Base-by-base conservation (phyloP, 2,888 invertebrate genomes). In the Byasa hedistus region DNA sequence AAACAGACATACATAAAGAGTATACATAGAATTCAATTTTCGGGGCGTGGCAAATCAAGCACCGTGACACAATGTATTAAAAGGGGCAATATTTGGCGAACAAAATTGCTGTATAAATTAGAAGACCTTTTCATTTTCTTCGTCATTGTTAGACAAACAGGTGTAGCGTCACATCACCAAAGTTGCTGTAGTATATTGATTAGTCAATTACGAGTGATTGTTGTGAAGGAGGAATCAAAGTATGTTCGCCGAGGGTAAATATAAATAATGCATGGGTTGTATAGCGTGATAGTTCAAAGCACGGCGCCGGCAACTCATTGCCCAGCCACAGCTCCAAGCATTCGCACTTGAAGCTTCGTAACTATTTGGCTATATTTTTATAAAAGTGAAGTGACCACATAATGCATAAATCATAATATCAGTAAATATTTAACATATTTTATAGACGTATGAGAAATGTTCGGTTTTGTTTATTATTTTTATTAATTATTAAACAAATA, bases 211-310 rank as follows among this genome's bases (percentile, higher is more conserved):
- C 87, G 80, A 80, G 83, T 83, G 79, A 75, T 83, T 79, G 81
- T 84, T 80, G 82, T 84, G 84, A 84, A 88, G 83, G 83, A 88
- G 85, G 87, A 89, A 82, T 82, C 86, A 90, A 91, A 91, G 91
- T 91, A 91, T 90, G 91, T 91, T 90, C 89, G 87, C 84, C 82
- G 90, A 85, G 90, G 90, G 91, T 90, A 91, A 91, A 90, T 90
- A 91, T 91, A 89, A 91, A 91, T 87, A 84, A 91, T 91, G 89
- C 91, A 91, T 92, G 92, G 83, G 83, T 89, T 79, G 92, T 83
- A 84, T 93, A 92, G 93, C 93, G 94, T 92, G 93, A 93, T 91
- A 92, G 92, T 88, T 92, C 92, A 89, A 91, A 86, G 84, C 81
- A 82, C 79, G 80, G 75, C 77, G 82, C 82, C 83, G 80, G 83